Percentiles rank a stretch among this genome's conserved stretches.
Evolutionary conservation across 2,113 vertebrate genomes (phyloP).

Genomic region (Oriolus oriolus): DNA sequence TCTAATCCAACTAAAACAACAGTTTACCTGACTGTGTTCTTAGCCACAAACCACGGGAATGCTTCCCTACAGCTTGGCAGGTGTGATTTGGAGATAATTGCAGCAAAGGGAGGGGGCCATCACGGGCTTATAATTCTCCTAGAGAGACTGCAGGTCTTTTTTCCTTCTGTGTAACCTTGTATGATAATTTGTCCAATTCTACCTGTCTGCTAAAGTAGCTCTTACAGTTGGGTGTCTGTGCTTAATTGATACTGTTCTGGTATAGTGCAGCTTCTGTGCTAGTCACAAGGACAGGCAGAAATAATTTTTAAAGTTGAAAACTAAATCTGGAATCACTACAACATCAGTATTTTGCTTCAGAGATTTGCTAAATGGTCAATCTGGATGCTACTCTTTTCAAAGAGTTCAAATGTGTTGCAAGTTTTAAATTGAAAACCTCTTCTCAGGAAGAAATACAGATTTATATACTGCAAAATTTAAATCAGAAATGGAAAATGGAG

Average conservation of each 20-base stretch:
- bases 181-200: conserved; percentile 9
- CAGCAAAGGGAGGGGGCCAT: conserved; percentile 21
- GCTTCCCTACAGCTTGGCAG: conserved; percentile 48
- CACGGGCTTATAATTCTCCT: conserved; percentile 15
- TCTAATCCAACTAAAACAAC: conserved; percentile 13
- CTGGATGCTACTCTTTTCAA: background rate
- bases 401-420: background rate
- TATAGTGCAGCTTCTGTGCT: background rate
- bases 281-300: background rate
- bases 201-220: conserved; percentile 7
- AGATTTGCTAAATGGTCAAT: background rate
- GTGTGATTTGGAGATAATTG: conserved; percentile 54
- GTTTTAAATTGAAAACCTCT: background rate
- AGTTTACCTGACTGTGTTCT: background rate
- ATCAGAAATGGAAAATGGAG: background rate
- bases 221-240: background rate
- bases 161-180: background rate
- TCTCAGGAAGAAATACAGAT: background rate
- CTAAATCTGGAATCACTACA: background rate
- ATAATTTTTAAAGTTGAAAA: background rate
- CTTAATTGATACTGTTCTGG: conserved; percentile 40
- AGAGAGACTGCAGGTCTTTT: background rate
- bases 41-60: background rate
- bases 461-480: background rate
- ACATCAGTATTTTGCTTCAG: background rate